Base-by-base conservation (phyloP, 2,113 vertebrate genomes). In the Ceratotherium simum region DNA sequence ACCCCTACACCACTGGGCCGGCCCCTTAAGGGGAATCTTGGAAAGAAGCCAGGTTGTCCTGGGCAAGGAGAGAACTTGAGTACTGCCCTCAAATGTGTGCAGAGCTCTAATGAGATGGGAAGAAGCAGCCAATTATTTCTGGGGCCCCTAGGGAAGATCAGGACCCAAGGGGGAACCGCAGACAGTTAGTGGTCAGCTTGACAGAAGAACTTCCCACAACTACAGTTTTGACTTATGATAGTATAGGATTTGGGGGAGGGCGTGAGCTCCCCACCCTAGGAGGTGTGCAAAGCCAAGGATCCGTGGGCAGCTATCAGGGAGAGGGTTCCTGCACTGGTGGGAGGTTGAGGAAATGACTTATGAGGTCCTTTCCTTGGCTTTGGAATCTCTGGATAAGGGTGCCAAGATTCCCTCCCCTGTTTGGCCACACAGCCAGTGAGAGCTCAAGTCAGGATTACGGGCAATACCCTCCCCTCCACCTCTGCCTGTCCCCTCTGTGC, bases 291-390 rank as follows among this genome's bases (percentile, higher is more conserved):
- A 16, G 75, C 21, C 16, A 12, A 85, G 81, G 23, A 29, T 79
- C 36, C 20, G 27, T 7, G n/a, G 31, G 36, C 46, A 29, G 29
- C 33, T n/a, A 16, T 39, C 39, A 56, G n/a, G 86, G 51, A 29
- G 36, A 69, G 48, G 73, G 54, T 92, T 92, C 39, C 56, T 72
- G 36, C 29, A 6, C 73, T 18, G 31, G 36, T 14, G 20, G 64
- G 75, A 95, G 18, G 31, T n/a, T n/a, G 75, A 84, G 12, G 56
- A 80, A 87, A 79, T 62, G 46, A 58, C n/a, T 46, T 69, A 17
- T 2, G 27, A 11, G n/a, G 16, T 87, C 33, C 54, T 90, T 76
- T 83, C 84, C 64, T 78, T 64, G 48, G 39, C 42, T 46, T 64
- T 92, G 31, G 39, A 79, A n/a, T 84, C 51, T 87, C 60, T 93